phyloP scores from a whole-genome alignment of 2,797 vertebrate species.

The Gymnothorax reevesii region DNA sequence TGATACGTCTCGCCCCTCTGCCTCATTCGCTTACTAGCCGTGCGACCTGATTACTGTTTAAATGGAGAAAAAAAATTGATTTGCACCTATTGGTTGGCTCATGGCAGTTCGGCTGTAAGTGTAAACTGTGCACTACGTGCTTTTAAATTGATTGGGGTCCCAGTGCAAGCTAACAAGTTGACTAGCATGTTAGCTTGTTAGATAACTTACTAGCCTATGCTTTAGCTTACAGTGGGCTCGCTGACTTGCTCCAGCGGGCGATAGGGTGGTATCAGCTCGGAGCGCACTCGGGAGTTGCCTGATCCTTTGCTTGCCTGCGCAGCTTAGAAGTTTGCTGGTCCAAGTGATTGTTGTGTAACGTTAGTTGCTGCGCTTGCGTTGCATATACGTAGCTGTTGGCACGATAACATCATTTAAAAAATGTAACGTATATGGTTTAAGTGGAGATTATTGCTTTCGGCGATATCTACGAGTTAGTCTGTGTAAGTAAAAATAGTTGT shows the following conservation, averaged over 20 bases:
- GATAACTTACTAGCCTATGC: not conserved
- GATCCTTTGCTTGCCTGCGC: not conserved
- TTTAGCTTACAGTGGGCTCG: not conserved
- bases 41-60: not conserved
- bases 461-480: not conserved
- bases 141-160: slow-evolving; percentile 48
- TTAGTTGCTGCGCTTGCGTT: not conserved
- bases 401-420: not conserved
- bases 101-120: not conserved
- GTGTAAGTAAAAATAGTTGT: not conserved
- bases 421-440: not conserved
- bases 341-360: not conserved
- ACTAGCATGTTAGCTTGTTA: not conserved
- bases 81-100: no score
- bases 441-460: not conserved
- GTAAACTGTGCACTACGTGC: slow-evolving; percentile 29
- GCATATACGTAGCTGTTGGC: not conserved
- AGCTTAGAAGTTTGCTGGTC: not conserved
- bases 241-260: not conserved
- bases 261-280: not conserved
- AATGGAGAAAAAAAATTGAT: not conserved
- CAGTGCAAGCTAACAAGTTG: not conserved
- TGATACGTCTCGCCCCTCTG: slow-evolving; percentile 34
- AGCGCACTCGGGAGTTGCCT: not conserved
- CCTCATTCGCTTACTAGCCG: not conserved